These are phyloP conservation scores for Gyrodactylus salaris DNA, from an alignment of 1,140 invertebrate genomes.

Conservation along the genomic window DNA sequence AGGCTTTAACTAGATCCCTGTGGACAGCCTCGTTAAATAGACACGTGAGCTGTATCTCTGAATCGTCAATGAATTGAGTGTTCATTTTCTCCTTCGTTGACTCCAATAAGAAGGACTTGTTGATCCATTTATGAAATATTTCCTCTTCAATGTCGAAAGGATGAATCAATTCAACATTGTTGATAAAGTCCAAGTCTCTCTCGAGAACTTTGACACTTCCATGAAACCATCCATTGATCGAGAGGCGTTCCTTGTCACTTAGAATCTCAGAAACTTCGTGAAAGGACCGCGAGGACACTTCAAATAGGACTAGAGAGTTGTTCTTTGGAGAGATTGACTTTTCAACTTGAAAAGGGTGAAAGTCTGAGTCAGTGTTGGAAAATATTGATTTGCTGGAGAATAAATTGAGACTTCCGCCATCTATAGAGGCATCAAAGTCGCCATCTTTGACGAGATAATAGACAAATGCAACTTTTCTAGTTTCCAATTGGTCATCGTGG, in stretches of 20 bases:
- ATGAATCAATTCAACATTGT: neutral
- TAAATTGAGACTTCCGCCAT: neutral
- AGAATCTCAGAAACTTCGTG: neutral
- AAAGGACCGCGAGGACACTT: neutral
- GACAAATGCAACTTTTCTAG: neutral
- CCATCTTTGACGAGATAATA: neutral
- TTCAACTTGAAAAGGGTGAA: neutral
- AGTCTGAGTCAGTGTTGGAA: neutral
- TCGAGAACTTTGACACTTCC: neutral
- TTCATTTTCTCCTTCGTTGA: neutral
- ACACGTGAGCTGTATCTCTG: neutral
- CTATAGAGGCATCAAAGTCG: neutral
- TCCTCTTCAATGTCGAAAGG: neutral
- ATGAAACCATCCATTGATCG: constrained; percentile 4
- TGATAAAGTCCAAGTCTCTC: neutral
- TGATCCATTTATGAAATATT: neutral
- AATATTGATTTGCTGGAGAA: neutral
- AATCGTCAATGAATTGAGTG: neutral
- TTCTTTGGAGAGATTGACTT: neutral
- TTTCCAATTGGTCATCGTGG: constrained; percentile 3
- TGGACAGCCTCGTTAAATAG: neutral
- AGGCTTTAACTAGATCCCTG: neutral
- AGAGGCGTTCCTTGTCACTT: neutral
- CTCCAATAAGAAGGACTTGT: neutral
- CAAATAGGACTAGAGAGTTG: constrained; percentile 2